Conservation (phyloP, 2,113 vertebrate species). For the Ophiodon elongatus region DNA sequence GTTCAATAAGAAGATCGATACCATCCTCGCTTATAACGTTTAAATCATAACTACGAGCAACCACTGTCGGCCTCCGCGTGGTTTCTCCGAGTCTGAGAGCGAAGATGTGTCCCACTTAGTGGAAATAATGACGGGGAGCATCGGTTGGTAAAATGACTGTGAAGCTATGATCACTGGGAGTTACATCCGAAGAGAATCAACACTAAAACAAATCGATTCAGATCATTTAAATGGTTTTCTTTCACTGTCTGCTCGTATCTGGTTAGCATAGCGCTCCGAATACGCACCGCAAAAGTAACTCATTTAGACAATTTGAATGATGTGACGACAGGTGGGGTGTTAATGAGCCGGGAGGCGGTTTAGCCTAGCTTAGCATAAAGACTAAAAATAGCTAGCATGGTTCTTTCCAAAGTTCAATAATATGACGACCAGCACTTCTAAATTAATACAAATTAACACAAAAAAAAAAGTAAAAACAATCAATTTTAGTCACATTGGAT, state of each 20-base stretch:
- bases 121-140: neutral
- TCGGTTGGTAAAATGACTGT: neutral
- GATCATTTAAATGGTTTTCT: too few species aligned
- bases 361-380: slow-evolving; percentile 14
- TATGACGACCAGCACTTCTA: neutral
- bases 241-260: too few species aligned
- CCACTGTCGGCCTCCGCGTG: neutral
- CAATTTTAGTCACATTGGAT: too few species aligned
- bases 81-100: neutral
- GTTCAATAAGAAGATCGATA: neutral
- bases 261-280: neutral
- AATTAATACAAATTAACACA: neutral
- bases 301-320: neutral
- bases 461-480: too few species aligned
- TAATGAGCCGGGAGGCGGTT: neutral
- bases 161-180: neutral
- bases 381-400: neutral
- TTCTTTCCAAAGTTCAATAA: neutral
- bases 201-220: neutral
- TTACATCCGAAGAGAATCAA: neutral
- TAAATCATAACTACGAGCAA: neutral
- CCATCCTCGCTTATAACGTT: neutral
- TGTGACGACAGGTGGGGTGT: neutral
- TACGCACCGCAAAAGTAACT: neutral
- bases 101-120: neutral